These are phyloP conservation scores for Phodopus roborovskii DNA, from an alignment of 2,113 vertebrate species.

Conservation along the genomic window DNA sequence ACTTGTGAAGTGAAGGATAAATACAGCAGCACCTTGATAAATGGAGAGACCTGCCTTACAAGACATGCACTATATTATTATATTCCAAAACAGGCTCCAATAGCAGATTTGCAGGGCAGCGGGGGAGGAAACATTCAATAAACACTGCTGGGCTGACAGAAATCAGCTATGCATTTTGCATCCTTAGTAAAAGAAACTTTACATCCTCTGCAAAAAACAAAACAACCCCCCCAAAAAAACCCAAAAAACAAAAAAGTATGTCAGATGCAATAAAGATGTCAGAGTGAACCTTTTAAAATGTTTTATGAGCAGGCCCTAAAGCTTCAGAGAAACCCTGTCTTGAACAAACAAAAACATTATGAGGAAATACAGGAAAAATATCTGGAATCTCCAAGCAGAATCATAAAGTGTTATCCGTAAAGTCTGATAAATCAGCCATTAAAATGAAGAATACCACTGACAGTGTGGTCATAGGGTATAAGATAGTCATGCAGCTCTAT, in stretches of 20 bases:
- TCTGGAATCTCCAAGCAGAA: background rate
- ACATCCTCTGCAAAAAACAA: background rate
- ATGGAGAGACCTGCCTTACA: background rate
- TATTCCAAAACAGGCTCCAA: background rate
- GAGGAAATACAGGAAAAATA: constrained; percentile 25
- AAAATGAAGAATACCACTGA: background rate
- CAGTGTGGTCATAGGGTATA: background rate
- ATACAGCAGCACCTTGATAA: background rate
- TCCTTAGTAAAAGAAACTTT: background rate
- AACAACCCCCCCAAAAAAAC: no score
- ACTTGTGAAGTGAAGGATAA: background rate
- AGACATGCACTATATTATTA: background rate
- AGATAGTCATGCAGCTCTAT: background rate
- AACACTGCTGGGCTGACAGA: background rate
- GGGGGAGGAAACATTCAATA: background rate
- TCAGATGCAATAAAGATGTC: background rate
- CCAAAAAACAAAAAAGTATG: background rate
- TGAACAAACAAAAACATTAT: background rate
- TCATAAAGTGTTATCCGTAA: background rate
- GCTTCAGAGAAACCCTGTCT: no score
- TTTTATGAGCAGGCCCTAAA: background rate
- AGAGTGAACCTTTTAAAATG: background rate
- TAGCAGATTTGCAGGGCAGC: background rate
- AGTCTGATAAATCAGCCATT: background rate
- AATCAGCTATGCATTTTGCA: background rate